Conservation (phyloP, 1,140 invertebrate species). For the Plectus sambesii region DNA sequence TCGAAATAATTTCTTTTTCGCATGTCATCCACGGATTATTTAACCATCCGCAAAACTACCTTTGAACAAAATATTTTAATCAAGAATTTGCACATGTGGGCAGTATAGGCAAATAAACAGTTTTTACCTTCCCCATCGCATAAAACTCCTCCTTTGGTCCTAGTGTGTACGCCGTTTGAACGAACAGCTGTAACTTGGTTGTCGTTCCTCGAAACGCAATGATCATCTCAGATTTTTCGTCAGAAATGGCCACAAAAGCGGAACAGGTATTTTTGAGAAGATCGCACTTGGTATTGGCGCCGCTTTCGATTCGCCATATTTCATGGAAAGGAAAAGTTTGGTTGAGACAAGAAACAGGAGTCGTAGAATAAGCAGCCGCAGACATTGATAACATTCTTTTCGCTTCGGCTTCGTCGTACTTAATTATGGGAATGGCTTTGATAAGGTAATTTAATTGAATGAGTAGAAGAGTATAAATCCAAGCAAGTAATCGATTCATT, state of each 20-base stretch:
- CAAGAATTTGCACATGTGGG: too few species aligned
- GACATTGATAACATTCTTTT: not conserved
- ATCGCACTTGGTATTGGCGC: too few species aligned
- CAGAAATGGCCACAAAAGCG: conserved; percentile 20
- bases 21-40: too few species aligned
- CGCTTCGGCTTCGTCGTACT: not conserved
- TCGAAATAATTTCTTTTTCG: too few species aligned
- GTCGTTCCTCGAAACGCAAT: conserved; percentile 36
- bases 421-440: too few species aligned
- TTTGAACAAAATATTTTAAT: too few species aligned
- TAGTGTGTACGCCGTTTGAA: conserved; percentile 24
- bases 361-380: not conserved
- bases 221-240: conserved; percentile 18
- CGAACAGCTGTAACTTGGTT: conserved; percentile 26
- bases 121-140: conserved; percentile 20
- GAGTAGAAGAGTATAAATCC: too few species aligned
- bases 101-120: too few species aligned
- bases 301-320: conserved; percentile 1
- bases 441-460: too few species aligned
- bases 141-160: conserved; percentile 28
- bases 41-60: too few species aligned
- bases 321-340: not conserved
- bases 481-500: too few species aligned
- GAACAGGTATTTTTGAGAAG: conserved; percentile 11
- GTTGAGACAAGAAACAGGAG: not conserved